Conservation (phyloP, 1,140 invertebrate genomes). For the Bradysia coprophila region DNA sequence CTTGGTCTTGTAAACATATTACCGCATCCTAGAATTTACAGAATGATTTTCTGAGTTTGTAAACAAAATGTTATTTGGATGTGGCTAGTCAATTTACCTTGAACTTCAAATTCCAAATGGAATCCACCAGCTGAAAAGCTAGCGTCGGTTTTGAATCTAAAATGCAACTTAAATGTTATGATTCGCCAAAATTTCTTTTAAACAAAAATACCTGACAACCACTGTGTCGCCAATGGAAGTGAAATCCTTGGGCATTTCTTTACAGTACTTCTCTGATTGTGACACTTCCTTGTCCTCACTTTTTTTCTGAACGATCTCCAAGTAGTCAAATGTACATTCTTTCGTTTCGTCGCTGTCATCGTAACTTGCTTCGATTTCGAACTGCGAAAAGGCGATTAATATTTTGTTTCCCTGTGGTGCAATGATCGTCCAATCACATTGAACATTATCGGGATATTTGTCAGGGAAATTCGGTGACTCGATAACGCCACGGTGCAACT, state of each 20-base stretch:
- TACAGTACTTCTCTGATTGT: conserved; percentile 27
- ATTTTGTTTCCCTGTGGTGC: conserved; percentile 50
- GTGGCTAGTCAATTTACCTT: conserved; percentile 38
- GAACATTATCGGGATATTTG: conserved; percentile 30
- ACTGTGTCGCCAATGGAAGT: conserved; percentile 24
- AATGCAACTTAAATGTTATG: neutral
- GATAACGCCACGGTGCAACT: conserved; percentile 23
- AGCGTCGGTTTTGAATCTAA: conserved; percentile 33
- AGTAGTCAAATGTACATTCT: conserved; percentile 31
- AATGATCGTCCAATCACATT: conserved; percentile 59
- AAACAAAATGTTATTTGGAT: too few relatives aligned
- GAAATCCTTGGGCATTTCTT: conserved; percentile 28
- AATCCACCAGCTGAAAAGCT: conserved; percentile 19
- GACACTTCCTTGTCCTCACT: conserved; percentile 6
- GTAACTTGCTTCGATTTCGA: conserved; percentile 35
- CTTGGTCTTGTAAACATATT: conserved; percentile 29
- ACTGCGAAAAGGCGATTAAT: conserved; percentile 51
- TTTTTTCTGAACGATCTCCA: conserved; percentile 26
- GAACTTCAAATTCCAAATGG: conserved; percentile 26
- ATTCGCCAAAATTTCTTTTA: too few relatives aligned
- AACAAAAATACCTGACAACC: neutral
- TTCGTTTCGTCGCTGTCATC: neutral
- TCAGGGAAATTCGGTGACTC: conserved; percentile 55
- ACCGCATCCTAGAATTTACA: conserved; percentile 31
- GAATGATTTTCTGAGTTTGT: conserved; percentile 34